These are phyloP conservation scores for Sclerurus mexicanus DNA, from an alignment of 2,113 vertebrate species.

Conservation along the genomic window DNA sequence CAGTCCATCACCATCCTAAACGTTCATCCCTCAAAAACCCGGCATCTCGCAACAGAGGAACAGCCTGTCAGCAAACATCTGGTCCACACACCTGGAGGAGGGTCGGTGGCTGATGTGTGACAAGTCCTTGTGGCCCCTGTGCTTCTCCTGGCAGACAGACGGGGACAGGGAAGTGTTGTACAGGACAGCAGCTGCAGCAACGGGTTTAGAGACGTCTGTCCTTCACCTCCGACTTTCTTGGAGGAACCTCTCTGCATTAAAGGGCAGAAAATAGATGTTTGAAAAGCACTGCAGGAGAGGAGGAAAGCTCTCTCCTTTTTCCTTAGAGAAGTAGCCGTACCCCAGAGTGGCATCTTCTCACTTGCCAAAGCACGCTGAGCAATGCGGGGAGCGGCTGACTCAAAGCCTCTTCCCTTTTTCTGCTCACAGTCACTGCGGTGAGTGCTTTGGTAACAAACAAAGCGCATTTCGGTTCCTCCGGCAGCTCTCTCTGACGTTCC, in stretches of 20 bases:
- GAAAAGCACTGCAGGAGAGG: neutral
- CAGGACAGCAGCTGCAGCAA: neutral
- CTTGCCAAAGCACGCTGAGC: neutral
- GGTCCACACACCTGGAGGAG: neutral
- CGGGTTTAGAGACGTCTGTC: accelerated
- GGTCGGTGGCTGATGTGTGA: neutral
- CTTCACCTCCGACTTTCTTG: accelerated
- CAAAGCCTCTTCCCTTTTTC: constrained; percentile 40
- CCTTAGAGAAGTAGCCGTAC: neutral
- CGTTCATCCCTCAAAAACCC: accelerated
- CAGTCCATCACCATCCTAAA: too few relatives aligned
- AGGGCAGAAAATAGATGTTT: neutral
- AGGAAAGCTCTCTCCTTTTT: neutral
- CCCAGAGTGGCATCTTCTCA: neutral
- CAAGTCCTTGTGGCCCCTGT: neutral
- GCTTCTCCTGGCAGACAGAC: neutral
- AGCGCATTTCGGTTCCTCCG: constrained; percentile 4
- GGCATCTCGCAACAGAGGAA: neutral
- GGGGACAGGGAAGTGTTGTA: accelerated
- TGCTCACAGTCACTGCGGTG: constrained; percentile 1
- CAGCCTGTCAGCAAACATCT: neutral
- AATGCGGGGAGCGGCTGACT: neutral
- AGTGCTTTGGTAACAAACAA: constrained; percentile 22
- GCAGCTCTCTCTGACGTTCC: neutral
- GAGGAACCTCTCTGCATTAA: accelerated